Percentiles rank a stretch among this genome's conserved stretches.
These are phyloP conservation scores for Urocolius indicus DNA, from an alignment of 2,113 vertebrate species.

Conservation along the genomic window DNA sequence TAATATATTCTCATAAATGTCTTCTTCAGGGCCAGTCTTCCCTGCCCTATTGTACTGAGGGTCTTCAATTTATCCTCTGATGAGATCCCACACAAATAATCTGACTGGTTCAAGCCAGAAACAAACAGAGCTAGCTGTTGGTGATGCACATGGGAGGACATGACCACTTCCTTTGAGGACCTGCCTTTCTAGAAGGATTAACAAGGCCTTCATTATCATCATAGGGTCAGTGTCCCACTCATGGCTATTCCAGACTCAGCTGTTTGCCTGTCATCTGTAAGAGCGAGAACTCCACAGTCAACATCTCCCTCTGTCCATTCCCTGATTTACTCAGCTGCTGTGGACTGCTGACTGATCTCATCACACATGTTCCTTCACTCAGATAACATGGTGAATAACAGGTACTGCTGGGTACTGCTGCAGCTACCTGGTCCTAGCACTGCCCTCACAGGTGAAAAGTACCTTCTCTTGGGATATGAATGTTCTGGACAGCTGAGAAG, in stretches of 20 bases:
- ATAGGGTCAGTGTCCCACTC: background rate
- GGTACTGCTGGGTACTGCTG: background rate
- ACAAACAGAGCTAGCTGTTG: background rate
- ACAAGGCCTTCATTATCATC: fast-evolving
- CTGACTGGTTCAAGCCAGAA: fast-evolving
- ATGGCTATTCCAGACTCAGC: background rate
- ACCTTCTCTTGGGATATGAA: background rate
- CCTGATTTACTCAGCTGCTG: background rate
- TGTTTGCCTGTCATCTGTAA: background rate
- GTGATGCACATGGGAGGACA: background rate
- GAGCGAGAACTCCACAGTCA: background rate
- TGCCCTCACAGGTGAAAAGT: background rate
- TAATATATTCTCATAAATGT: background rate
- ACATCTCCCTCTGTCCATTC: fast-evolving
- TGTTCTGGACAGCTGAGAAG: background rate
- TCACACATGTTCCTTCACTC: fast-evolving
- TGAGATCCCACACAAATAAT: background rate
- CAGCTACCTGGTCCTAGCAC: background rate
- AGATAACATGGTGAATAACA: background rate
- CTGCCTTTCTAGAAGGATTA: background rate
- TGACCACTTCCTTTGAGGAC: background rate
- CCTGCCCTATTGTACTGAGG: background rate
- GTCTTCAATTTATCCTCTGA: background rate
- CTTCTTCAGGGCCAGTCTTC: background rate
- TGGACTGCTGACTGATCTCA: background rate